These are phyloP conservation scores for Sipha maydis DNA, from an alignment of 2,888 invertebrate genomes.

Conservation along the genomic window DNA sequence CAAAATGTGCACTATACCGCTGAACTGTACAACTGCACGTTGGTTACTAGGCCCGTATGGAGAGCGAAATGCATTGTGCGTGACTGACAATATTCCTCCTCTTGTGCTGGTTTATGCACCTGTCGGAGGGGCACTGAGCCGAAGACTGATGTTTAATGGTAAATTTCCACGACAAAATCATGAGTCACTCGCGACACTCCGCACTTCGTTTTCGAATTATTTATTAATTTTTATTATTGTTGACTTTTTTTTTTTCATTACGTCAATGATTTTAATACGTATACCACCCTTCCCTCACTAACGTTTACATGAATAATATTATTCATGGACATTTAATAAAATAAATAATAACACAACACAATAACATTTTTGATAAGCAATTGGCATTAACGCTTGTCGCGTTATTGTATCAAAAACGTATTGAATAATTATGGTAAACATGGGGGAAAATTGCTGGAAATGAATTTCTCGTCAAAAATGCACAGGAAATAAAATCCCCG, in stretches of 20 bases:
- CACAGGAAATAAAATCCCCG: not conserved
- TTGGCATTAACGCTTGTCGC: not conserved
- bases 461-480: not conserved
- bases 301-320: not conserved
- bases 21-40: conserved; percentile 40
- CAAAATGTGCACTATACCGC: conserved; percentile 14
- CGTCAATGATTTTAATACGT: not conserved
- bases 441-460: not conserved
- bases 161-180: conserved; percentile 16
- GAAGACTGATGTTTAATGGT: conserved; percentile 25
- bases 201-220: not conserved
- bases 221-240: not conserved
- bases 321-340: not conserved
- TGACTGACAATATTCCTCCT: conserved; percentile 44
- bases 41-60: conserved; percentile 48
- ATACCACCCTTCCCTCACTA: not conserved
- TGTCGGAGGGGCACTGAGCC: conserved; percentile 59
- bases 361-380: not conserved
- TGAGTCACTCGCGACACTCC: not conserved
- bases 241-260: not conserved
- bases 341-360: too few species aligned
- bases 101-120: conserved; percentile 29
- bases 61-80: conserved; percentile 50
- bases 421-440: not conserved
- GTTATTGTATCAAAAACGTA: not conserved